These are phyloP conservation scores for Nymphalis c-album DNA, from an alignment of 2,888 invertebrate species.

Conservation along the genomic window DNA sequence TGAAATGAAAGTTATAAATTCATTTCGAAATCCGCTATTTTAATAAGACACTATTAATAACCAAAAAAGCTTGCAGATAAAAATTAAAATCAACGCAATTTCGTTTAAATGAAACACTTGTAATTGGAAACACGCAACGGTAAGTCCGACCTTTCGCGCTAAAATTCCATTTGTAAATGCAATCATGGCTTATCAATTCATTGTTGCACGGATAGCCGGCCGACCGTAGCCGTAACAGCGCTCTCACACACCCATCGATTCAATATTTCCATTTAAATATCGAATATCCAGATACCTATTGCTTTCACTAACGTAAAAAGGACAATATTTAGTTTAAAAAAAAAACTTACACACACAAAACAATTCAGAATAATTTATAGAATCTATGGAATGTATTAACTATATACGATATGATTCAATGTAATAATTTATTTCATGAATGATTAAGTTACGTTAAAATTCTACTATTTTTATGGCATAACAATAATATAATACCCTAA, in stretches of 20 bases:
- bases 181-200: constrained; percentile 50
- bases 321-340: constrained; percentile 35
- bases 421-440: no score
- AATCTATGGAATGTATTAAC: no score
- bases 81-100: constrained; percentile 30
- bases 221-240: constrained; percentile 35
- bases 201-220: constrained; percentile 45
- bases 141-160: constrained; percentile 34
- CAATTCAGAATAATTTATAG: neutral
- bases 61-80: constrained; percentile 15
- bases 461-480: neutral
- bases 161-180: constrained; percentile 43
- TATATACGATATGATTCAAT: no score
- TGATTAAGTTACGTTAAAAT: no score
- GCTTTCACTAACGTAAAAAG: constrained; percentile 55
- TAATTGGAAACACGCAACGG: constrained; percentile 33
- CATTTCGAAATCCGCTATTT: constrained; percentile 8
- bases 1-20: constrained; percentile 6
- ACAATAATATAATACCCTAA: neutral
- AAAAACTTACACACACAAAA: neutral
- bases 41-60: constrained; percentile 17
- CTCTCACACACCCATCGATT: constrained; percentile 47
- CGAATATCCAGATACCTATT: constrained; percentile 50
- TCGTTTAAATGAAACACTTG: constrained; percentile 35
- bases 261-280: constrained; percentile 69